Evolutionary conservation across 2,797 vertebrate genomes (phyloP).

Genomic region (Sebastolobus alascanus): DNA sequence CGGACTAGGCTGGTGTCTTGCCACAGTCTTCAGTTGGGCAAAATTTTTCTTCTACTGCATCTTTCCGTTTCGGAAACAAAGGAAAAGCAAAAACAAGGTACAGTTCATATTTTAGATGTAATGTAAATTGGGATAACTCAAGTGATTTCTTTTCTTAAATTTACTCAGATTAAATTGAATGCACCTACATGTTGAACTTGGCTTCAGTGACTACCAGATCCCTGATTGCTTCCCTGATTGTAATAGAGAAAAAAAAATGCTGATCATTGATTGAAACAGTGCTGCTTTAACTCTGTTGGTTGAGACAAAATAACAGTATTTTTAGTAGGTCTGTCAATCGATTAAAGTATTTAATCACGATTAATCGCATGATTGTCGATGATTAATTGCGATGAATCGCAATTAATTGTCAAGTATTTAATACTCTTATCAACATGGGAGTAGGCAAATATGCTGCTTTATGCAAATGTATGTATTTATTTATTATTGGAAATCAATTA

Average conservation of each 20-base stretch:
- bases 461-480: too few species aligned
- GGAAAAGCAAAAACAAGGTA: conserved; percentile 89
- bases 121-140: neutral
- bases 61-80: conserved; percentile 86
- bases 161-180: neutral
- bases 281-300: neutral
- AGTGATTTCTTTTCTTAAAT: neutral
- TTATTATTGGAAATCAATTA: too few species aligned
- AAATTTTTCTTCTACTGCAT: conserved; percentile 91
- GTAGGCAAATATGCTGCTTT: fast-evolving
- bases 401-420: too few species aligned
- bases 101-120: conserved; percentile 7
- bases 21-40: conserved; percentile 89
- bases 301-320: neutral
- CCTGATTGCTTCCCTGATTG: neutral
- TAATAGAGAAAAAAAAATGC: neutral
- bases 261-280: neutral
- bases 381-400: too few species aligned
- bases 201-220: neutral
- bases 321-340: neutral
- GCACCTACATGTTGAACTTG: neutral
- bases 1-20: conserved; percentile 90
- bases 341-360: too few species aligned
- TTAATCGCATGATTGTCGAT: too few species aligned
- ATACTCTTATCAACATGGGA: too few species aligned